A percentile compares a stretch with the other conserved stretches of the same genome.
phyloP scores from a whole-genome alignment of 1,140 invertebrate species.

The Drosophila arizonae region DNA sequence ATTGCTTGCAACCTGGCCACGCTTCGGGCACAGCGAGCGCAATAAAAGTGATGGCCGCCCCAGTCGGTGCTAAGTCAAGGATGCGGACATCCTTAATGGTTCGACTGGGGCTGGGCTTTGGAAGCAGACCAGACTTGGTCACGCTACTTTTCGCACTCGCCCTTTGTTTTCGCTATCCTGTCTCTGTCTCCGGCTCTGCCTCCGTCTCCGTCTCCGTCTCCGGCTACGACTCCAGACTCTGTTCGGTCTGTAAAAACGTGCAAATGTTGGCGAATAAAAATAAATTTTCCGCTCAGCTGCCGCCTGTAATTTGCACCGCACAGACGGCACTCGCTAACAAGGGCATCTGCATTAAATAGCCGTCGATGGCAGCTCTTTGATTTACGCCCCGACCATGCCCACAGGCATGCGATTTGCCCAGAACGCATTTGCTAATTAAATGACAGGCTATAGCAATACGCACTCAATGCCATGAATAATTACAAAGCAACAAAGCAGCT shows the following conservation, averaged over 20 bases:
- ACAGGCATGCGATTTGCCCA: conserved; percentile 1
- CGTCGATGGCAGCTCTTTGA: conserved; percentile 9
- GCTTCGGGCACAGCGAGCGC: conserved; percentile 6
- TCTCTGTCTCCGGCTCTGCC: neutral
- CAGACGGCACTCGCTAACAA: conserved; percentile 4
- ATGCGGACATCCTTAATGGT: conserved; percentile 48
- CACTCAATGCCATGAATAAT: conserved; percentile 17
- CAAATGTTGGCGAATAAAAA: conserved; percentile 43
- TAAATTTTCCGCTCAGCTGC: conserved; percentile 28
- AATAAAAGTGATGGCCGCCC: conserved; percentile 45
- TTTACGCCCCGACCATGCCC: neutral
- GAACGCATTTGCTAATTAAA: conserved; percentile 37
- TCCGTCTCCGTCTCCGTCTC: neutral
- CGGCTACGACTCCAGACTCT: too few relatives aligned
- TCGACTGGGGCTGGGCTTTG: conserved; percentile 1
- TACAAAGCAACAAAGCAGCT: conserved; percentile 9
- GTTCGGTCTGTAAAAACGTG: conserved; percentile 2
- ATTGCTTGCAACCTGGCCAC: conserved; percentile 29
- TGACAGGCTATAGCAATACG: neutral
- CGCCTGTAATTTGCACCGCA: conserved; percentile 10
- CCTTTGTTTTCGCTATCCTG: neutral
- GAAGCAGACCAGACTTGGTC: neutral
- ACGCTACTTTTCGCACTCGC: neutral
- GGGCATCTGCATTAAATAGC: conserved; percentile 21
- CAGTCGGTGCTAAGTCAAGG: conserved; percentile 27